Percentiles rank a stretch among this genome's conserved stretches.
phyloP scores from a whole-genome alignment of 2,797 vertebrate species.

The Poecilia gillii region DNA sequence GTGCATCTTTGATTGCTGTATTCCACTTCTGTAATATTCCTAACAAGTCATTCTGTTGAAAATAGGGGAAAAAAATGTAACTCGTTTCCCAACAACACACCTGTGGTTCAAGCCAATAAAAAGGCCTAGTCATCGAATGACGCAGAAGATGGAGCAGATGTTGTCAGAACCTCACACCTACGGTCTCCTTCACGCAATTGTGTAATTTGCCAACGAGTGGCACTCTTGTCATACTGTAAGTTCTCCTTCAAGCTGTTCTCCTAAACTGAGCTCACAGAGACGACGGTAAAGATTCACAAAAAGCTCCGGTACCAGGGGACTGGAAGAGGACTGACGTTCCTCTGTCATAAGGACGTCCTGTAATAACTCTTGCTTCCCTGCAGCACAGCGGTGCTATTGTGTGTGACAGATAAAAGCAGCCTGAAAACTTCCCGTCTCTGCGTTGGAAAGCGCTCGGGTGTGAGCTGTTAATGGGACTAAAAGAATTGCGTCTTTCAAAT shows the following conservation, averaged over 20 bases:
- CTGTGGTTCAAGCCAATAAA: not conserved
- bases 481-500: conserved; percentile 29
- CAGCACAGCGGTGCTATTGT: conserved; percentile 69
- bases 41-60: not conserved
- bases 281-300: conserved; percentile 21
- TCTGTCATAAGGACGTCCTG: conserved; percentile 52
- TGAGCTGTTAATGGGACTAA: conserved; percentile 37
- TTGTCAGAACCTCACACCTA: not conserved
- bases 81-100: not conserved
- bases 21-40: not conserved
- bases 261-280: conserved; percentile 19
- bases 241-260: not conserved
- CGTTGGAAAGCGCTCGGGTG: conserved; percentile 37
- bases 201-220: conserved; percentile 57
- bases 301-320: not conserved
- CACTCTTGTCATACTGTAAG: conserved; percentile 61
- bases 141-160: not conserved
- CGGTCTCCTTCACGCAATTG: conserved; percentile 42
- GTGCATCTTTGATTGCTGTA: not conserved
- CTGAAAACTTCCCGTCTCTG: conserved; percentile 61
- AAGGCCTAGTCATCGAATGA: not conserved
- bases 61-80: not conserved
- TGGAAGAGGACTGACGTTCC: conserved; percentile 14
- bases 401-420: conserved; percentile 60
- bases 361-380: conserved; percentile 50